These are phyloP conservation scores for Mus caroli DNA, from an alignment of 2,797 vertebrate species.

Conservation along the genomic window DNA sequence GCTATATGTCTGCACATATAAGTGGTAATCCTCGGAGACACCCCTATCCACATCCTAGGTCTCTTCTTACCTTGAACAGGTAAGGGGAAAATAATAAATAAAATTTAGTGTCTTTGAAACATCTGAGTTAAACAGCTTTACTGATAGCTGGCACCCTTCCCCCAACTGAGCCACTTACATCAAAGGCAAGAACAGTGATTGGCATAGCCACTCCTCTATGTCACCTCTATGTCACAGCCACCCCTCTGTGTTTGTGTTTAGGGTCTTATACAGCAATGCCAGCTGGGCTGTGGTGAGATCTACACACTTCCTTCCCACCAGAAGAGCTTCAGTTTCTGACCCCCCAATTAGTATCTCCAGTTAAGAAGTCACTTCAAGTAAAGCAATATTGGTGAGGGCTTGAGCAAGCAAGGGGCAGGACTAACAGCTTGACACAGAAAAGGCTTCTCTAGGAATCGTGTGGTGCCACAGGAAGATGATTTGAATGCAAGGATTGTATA, in stretches of 20 bases:
- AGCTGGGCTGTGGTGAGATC: not conserved
- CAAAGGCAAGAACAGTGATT: not conserved
- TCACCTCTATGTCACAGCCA: not conserved
- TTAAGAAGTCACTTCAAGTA: constrained; percentile 56
- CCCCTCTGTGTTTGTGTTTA: not conserved
- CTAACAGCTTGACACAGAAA: not conserved
- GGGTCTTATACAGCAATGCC: not conserved
- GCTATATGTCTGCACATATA: not conserved
- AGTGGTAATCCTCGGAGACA: not conserved
- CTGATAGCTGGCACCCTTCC: not conserved
- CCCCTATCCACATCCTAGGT: not conserved
- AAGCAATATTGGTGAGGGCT: constrained; percentile 38
- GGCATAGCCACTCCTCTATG: not conserved
- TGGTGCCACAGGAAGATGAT: not conserved
- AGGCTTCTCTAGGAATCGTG: constrained; percentile 16
- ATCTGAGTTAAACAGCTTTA: constrained; percentile 40
- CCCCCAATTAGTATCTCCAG: not conserved
- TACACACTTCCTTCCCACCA: not conserved
- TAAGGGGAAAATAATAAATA: constrained; percentile 46
- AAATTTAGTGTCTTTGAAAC: constrained; percentile 45
- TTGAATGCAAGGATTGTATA: not conserved
- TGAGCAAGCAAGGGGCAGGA: constrained; percentile 56
- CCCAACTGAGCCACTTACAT: not conserved
- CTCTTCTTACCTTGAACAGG: constrained; percentile 44
- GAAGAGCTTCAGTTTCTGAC: constrained; percentile 42